Percentiles rank a stretch among this genome's conserved stretches.
Conservation (phyloP, 2,113 vertebrate species). For the Forbesichthys agassizii region DNA sequence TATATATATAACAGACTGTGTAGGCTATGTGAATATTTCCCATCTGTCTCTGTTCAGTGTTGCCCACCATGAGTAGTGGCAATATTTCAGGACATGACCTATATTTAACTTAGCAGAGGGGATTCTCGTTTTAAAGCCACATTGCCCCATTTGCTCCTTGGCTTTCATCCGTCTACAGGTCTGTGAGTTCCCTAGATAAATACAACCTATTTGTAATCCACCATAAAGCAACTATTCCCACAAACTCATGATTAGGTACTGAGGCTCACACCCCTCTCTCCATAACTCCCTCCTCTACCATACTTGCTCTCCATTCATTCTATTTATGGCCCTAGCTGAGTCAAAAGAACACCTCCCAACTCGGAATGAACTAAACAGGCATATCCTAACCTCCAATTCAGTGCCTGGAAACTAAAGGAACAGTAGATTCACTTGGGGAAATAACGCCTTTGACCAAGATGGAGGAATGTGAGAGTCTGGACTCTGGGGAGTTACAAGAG, state of each 20-base stretch:
- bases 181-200: background rate
- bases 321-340: conserved; percentile 90
- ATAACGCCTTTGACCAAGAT: conserved; percentile 53
- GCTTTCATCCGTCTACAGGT: background rate
- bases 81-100: conserved; percentile 67
- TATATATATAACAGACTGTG: conserved; percentile 5
- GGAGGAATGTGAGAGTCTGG: conserved; percentile 70
- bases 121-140: conserved; percentile 68
- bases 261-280: background rate
- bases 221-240: background rate
- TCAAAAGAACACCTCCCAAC: conserved; percentile 78
- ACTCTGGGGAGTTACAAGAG: conserved; percentile 59
- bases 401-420: conserved; percentile 39
- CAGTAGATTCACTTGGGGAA: conserved; percentile 32
- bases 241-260: background rate
- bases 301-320: conserved; percentile 67
- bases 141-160: conserved; percentile 22
- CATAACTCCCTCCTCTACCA: conserved; percentile 21
- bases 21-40: conserved; percentile 3
- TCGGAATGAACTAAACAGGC: conserved; percentile 75
- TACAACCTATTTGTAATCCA: background rate
- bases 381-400: conserved; percentile 50
- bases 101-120: conserved; percentile 70
- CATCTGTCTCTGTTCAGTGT: conserved; percentile 16
- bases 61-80: conserved; percentile 43